A percentile compares a stretch with the other conserved stretches of the same genome.
phyloP scores from a whole-genome alignment of 2,888 invertebrate genomes.

The Mesodorylaimus sp. region DNA sequence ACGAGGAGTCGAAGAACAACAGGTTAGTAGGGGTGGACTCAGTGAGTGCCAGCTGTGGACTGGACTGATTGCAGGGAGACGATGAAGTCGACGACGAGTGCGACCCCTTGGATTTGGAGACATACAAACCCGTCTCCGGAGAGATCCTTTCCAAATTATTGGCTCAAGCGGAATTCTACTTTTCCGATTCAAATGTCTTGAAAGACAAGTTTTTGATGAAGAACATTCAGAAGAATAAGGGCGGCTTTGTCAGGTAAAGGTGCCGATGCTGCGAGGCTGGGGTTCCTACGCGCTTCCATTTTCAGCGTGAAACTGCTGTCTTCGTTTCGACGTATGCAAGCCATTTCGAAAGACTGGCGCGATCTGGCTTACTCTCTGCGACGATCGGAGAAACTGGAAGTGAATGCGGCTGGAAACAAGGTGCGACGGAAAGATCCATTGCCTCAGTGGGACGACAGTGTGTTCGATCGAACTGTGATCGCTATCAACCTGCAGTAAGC shows the following conservation, averaged over 20 bases:
- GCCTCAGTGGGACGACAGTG: slow-evolving; percentile 74
- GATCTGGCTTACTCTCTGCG: slow-evolving; percentile 68
- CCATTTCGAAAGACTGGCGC: slow-evolving; percentile 78
- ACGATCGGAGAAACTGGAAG: no score
- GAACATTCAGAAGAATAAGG: slow-evolving; percentile 80
- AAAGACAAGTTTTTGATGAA: slow-evolving; percentile 87
- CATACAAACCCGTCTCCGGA: no score
- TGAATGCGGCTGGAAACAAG: slow-evolving; percentile 76
- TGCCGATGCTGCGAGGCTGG: no score
- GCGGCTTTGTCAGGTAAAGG: slow-evolving; percentile 87
- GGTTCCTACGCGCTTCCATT: no score
- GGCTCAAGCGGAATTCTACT: slow-evolving; percentile 79
- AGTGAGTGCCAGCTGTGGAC: no score
- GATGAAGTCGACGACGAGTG: no score
- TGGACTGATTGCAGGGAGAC: no score
- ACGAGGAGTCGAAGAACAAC: no score
- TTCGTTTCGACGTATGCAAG: slow-evolving; percentile 82
- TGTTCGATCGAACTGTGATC: slow-evolving; percentile 72
- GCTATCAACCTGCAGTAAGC: slow-evolving; percentile 54
- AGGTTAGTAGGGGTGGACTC: no score
- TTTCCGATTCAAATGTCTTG: slow-evolving; percentile 79
- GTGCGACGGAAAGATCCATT: slow-evolving; percentile 62
- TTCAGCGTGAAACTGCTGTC: slow-evolving; percentile 79
- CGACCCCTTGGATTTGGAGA: no score
- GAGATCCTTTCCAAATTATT: slow-evolving; percentile 43